Base-by-base conservation (phyloP, 2,888 invertebrate genomes). In the Lepas anatifera region DNA sequence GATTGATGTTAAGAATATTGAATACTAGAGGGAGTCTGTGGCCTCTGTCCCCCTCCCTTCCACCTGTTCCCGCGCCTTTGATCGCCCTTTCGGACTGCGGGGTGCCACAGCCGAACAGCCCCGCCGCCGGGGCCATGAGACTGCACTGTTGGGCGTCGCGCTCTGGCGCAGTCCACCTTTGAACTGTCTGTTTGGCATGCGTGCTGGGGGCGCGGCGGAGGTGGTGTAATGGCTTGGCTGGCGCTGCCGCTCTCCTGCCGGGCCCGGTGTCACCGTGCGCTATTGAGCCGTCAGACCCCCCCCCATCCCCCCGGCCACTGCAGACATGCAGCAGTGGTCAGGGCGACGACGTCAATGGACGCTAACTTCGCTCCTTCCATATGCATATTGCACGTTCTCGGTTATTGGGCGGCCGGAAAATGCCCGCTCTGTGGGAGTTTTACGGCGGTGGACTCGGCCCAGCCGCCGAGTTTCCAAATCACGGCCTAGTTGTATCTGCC, bases 331-430 rank as follows among this genome's bases (percentile, higher is more conserved):
- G 27, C 25, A 3, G 69, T 70, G 50, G 64, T 63, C 35, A 69
- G 70, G 0, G 29, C 50, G 35, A 69, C 68, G 52, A 50, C 48
- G 52, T 72, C 69, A 43, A 43, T 68, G 4, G 72, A 69, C 50
- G 64, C 70, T 66, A 72, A 72, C 41, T 68, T 70, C 35, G 69
- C 69, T 50, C 70, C 69, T 43, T 69, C 69, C 52, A 69, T 70
- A 66, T 70, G 68, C 25, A 70, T 67, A 43, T 68, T 69, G 64
- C 64, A 69, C 48, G 64, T 50, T 37, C 68, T 70, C n/a, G 27
- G 32, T 25, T 69, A 70, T 39, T 68, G 58, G 69, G 72, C 64
- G 25, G 32, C 70, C 64, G 16, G 13, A 13, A n/a, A 22, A n/a
- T 22, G 22, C 25, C 64, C 16, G 16, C 18, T 13, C 18, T n/a